Conservation (phyloP, 2,888 invertebrate genomes). For the Stenurella melanura region DNA sequence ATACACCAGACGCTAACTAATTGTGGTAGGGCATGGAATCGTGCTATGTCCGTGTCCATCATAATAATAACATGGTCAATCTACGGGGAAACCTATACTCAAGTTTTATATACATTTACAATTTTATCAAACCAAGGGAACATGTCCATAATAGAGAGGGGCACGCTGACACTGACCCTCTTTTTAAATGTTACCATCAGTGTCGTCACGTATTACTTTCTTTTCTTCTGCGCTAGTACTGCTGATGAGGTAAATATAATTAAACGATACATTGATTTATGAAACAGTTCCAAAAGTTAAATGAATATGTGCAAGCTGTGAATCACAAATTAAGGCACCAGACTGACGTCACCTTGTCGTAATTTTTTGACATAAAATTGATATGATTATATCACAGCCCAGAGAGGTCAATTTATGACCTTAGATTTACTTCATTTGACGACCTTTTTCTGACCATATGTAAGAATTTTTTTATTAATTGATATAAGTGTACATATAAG, state of each 20-base stretch:
- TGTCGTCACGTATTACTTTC: neutral
- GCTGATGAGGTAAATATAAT: slow-evolving; percentile 23
- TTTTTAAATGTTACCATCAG: neutral
- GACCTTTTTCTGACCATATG: too few species aligned
- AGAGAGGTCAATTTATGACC: too few species aligned
- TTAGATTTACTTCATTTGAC: too few species aligned
- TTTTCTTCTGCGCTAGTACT: neutral
- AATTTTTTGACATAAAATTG: too few species aligned
- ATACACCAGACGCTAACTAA: slow-evolving; percentile 3
- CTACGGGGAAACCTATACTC: neutral
- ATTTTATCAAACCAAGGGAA: neutral
- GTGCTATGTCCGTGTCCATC: neutral
- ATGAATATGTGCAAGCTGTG: too few species aligned
- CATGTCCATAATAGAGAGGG: neutral
- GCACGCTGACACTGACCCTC: neutral
- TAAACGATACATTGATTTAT: too few species aligned
- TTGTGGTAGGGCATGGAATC: slow-evolving; percentile 7
- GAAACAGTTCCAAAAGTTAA: too few species aligned
- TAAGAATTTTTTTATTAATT: too few species aligned
- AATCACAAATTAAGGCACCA: too few species aligned
- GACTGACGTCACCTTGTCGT: too few species aligned
- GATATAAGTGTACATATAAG: too few species aligned
- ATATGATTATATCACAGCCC: too few species aligned
- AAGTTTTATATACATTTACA: slow-evolving; percentile 21
- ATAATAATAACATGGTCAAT: neutral